Evolutionary conservation across 2,888 invertebrate genomes (phyloP), one percentile per base, ranked within the genome.

Genomic region (Oscheius sp.): DNA sequence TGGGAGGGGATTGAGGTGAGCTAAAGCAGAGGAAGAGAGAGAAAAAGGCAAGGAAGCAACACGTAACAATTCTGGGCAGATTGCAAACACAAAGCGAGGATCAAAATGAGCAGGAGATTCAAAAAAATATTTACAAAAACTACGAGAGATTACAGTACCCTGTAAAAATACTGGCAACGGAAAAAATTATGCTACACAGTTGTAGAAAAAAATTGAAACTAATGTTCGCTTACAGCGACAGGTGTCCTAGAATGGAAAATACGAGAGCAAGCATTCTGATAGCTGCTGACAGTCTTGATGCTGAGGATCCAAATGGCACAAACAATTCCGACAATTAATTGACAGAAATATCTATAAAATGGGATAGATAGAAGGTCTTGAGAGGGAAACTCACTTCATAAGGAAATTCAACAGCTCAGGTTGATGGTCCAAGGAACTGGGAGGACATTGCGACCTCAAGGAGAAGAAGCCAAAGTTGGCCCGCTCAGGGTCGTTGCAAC

Each of bases 291-390:
- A 52, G 96, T 96, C 90, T 96, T 96, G 77, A 95, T 94, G 72
- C 95, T 95, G 94, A 95, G 95, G 89, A 96, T 95, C 96, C 96
- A 96, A 75, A 96, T 95, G 71, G 95, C 96, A 18, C 95, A 95
- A 29, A 96, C 95, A 88, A 96, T 95, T 83, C 96, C 96, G 79
- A 95, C 95, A 29, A 95, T 94, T 83, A 96, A 91, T 80, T 94
- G 93, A 94, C 95, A 95, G 91, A 96, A 94, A 91, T 96, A 96
- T 78, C 80, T 80, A 68, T n/a, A n/a, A n/a, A n/a, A n/a, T n/a
- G 41, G 41, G 5, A 43, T 29, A 71, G 52, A 35, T 16, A 12
- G 45, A 45, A 45, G 21, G 49, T 35, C 9, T 9, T 18, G 49
- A 13, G 21, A 66, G 13, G 41, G 9, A 52, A 55, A 74, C 78